These are phyloP conservation scores for Bucco capensis DNA, from an alignment of 2,113 vertebrate species.

Conservation along the genomic window DNA sequence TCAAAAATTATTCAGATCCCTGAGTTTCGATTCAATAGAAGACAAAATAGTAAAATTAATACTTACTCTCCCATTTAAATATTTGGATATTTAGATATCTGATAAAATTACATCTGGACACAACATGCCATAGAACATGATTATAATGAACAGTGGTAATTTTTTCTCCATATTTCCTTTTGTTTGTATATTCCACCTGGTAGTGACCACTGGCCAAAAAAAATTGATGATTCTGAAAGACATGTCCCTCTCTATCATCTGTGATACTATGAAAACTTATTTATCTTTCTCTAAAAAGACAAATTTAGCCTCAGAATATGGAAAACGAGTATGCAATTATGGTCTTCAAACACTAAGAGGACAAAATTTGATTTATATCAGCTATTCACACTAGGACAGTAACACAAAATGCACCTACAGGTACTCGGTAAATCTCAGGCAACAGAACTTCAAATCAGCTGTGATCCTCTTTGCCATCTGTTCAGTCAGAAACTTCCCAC, in stretches of 20 bases:
- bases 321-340: neutral
- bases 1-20: neutral
- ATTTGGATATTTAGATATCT: neutral
- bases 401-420: neutral
- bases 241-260: neutral
- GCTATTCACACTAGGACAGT: neutral
- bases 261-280: neutral
- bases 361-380: neutral
- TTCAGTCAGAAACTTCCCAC: neutral
- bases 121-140: neutral
- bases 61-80: neutral
- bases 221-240: neutral
- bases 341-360: neutral
- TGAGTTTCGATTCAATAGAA: neutral
- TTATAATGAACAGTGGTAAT: neutral
- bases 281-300: neutral
- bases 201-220: neutral
- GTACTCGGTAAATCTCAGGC: neutral
- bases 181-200: neutral
- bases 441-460: neutral
- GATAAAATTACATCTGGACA: neutral
- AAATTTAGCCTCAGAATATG: neutral
- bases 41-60: neutral
- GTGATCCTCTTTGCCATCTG: neutral
- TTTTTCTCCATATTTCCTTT: neutral